These are phyloP conservation scores for Tetraneura akinire DNA, from an alignment of 1,140 invertebrate species.

Conservation along the genomic window DNA sequence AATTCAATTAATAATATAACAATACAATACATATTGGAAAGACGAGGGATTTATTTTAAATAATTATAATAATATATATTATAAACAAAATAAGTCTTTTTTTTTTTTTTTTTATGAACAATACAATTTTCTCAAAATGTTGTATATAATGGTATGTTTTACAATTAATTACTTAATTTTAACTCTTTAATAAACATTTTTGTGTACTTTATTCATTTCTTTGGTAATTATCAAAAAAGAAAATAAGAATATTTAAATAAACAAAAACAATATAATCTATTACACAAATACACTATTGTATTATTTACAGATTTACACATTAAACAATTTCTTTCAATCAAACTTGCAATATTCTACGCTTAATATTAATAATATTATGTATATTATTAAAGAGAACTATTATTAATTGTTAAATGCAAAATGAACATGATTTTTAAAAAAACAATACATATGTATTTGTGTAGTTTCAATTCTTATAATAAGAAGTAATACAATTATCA, in stretches of 20 bases:
- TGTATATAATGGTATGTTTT: slow-evolving; percentile 17
- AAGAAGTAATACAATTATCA: not conserved
- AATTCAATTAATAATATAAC: slow-evolving; percentile 45
- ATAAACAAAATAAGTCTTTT: slow-evolving; percentile 41
- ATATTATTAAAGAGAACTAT: slow-evolving; percentile 5
- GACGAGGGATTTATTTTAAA: slow-evolving; percentile 47
- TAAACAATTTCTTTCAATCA: not conserved
- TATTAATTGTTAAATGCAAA: not conserved
- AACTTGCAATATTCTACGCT: not conserved
- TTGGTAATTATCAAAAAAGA: slow-evolving; percentile 33
- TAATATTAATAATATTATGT: slow-evolving; percentile 14
- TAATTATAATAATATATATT: slow-evolving; percentile 35
- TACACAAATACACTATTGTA: slow-evolving; percentile 26
- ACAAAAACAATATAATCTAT: slow-evolving; percentile 43
- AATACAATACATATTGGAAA: slow-evolving; percentile 47
- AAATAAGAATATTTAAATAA: slow-evolving; percentile 28
- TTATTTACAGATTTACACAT: slow-evolving; percentile 35
- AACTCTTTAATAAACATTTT: slow-evolving; percentile 45
- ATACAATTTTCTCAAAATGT: slow-evolving; percentile 26
- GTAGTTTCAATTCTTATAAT: not conserved
- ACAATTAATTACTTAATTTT: slow-evolving; percentile 43
- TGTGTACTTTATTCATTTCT: slow-evolving; percentile 34
- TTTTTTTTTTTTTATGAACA: slow-evolving; percentile 41
- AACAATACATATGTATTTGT: no score
- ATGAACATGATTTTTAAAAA: not conserved